A percentile compares a stretch with the other conserved stretches of the same genome.
Evolutionary conservation across 2,113 vertebrate genomes (phyloP).

Genomic region (Callionymus lyra): DNA sequence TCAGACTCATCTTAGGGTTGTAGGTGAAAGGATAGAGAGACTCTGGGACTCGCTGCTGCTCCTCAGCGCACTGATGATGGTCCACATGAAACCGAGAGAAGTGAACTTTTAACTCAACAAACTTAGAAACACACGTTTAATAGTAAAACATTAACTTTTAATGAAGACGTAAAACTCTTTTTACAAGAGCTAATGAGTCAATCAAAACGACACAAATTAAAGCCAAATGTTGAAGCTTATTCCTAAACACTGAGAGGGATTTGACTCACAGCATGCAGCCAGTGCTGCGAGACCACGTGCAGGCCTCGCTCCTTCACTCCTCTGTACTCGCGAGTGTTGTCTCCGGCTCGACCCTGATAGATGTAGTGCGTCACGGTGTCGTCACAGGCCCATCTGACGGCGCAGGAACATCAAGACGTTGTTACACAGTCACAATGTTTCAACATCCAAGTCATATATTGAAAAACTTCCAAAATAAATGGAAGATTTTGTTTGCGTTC

Average conservation of each 20-base stretch:
- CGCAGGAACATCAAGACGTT: too few species aligned
- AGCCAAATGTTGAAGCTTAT: too few species aligned
- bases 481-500: background rate
- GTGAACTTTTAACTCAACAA: too few species aligned
- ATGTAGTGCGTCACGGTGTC: conserved; percentile 94
- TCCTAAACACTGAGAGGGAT: too few species aligned
- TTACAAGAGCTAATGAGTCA: too few species aligned
- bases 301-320: conserved; percentile 81
- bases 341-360: conserved; percentile 89
- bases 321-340: conserved; percentile 84
- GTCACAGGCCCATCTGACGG: conserved; percentile 82
- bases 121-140: too few species aligned
- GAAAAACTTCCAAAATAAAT: conserved; percentile 6
- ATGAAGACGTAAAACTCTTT: too few species aligned
- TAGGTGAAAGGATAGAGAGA: conserved; percentile 92
- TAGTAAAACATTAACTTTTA: too few species aligned
- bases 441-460: too few species aligned
- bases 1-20: conserved; percentile 96
- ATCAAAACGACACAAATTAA: too few species aligned
- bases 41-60: conserved; percentile 78
- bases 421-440: too few species aligned
- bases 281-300: conserved; percentile 86
- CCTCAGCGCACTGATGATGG: conserved; percentile 89
- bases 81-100: too few species aligned
- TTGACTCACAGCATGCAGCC: conserved; percentile 84